These are phyloP conservation scores for Astur gentilis DNA, from an alignment of 2,113 vertebrate species.

Conservation along the genomic window DNA sequence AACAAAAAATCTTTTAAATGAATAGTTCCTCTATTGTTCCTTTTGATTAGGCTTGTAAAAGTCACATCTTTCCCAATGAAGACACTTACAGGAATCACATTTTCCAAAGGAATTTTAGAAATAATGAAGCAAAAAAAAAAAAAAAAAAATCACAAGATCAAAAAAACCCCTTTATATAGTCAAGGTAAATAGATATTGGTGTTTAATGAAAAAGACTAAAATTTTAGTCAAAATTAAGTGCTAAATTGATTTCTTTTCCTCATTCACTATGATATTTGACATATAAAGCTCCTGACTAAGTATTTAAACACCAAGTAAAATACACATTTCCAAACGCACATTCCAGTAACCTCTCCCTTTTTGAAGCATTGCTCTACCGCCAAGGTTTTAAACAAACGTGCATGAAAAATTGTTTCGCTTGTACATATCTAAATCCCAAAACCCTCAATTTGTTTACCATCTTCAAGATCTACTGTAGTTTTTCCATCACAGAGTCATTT, in stretches of 20 bases:
- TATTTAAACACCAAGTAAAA: not conserved
- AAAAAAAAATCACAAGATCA: not conserved
- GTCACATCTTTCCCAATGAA: not conserved
- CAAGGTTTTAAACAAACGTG: not conserved
- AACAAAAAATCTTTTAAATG: not conserved
- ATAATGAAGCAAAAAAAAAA: not conserved
- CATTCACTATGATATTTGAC: not conserved
- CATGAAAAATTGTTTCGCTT: not conserved
- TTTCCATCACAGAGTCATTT: too few relatives aligned
- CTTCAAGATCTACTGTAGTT: not conserved
- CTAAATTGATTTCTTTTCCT: not conserved
- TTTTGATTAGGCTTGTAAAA: not conserved
- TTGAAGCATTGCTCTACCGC: not conserved
- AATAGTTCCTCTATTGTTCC: not conserved
- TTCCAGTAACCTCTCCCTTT: not conserved
- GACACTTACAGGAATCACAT: not conserved
- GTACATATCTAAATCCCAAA: not conserved
- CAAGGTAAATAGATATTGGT: not conserved
- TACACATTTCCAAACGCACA: not conserved
- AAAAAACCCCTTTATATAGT: not conserved
- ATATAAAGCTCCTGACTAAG: not conserved
- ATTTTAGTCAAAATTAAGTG: not conserved
- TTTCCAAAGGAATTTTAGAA: not conserved
- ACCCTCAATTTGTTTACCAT: rapidly evolving
- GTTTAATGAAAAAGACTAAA: not conserved